Base-by-base conservation (phyloP, 2,888 invertebrate species). In the Epinotia demarniana region DNA sequence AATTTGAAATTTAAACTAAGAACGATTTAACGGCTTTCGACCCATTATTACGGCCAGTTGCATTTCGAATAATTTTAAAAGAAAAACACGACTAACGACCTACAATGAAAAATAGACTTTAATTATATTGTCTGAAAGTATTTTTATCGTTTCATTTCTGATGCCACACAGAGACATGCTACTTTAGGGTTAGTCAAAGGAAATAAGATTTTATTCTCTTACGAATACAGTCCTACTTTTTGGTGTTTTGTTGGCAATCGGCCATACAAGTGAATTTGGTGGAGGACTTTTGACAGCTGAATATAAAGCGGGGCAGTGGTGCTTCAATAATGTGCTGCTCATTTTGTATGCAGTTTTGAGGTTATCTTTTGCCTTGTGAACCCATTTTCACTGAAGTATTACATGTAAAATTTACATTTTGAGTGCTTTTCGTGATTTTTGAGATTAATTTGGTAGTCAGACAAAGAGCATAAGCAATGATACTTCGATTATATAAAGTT, bases 1-100 rank as follows among this genome's bases (percentile, higher is more conserved):
- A 74, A 74, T 74, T 74, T 74, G 58, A 74, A 74, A 74, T 74
- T 74, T 69, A 74, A 74, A 74, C 74, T 74, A 74, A 74, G 74
- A 74, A 63, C 74, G 69, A 74, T 74, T 74, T 74, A 74, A 74
- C 74, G 69, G 74, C 63, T 69, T 69, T 74, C 46, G 57, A n/a
- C 69, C 68, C 63, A 39, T 57, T 63, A 74, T 74, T 74, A 69
- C 74, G 69, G 74, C 69, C 74, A 74, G 69, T 69, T 74, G 74
- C 68, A 63, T 63, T 74, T 49, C 33, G 68, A 49, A 74, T 69
- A 69, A 63, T 69, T 62, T 69, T 13, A 49, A 73, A 69, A 63
- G 57, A 69, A 69, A 73, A 68, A 73, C 66, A 66, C 27, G 27
- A 53, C 13, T 13, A 46, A 23, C 12, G 39, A 16, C 23, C 1